These are phyloP conservation scores for Barypeithes pellucidus DNA, from an alignment of 2,888 invertebrate species.

Conservation along the genomic window DNA sequence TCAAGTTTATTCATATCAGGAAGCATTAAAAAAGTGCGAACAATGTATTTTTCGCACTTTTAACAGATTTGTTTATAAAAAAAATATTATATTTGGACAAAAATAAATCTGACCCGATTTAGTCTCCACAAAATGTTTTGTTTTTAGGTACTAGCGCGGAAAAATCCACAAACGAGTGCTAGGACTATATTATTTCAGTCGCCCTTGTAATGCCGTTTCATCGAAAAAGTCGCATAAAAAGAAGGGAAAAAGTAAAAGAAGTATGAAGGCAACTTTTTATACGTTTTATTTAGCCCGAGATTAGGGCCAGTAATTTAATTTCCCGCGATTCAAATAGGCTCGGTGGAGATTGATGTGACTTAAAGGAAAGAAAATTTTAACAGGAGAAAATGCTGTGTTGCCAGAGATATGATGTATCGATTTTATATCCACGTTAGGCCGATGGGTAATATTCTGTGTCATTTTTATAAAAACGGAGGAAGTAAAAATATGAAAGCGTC, in stretches of 20 bases:
- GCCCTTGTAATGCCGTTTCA: slow-evolving; percentile 51
- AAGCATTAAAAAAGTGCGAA: no score
- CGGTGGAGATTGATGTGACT: slow-evolving; percentile 35
- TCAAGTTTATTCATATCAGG: no score
- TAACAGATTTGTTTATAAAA: no score
- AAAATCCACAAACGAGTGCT: no score
- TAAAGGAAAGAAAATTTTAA: slow-evolving; percentile 33
- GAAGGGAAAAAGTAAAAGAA: slow-evolving; percentile 34
- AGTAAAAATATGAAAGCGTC: no score
- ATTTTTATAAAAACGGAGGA: no score
- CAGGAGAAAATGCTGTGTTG: slow-evolving; percentile 19
- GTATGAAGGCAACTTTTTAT: slow-evolving; percentile 43
- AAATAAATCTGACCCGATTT: no score
- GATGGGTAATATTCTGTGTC: not conserved
- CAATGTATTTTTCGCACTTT: no score
- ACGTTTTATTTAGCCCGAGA: slow-evolving; percentile 40
- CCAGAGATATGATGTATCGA: slow-evolving; percentile 17
- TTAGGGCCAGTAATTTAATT: slow-evolving; percentile 47
- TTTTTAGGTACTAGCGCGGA: no score
- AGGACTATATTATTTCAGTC: not conserved
- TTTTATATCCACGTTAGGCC: not conserved
- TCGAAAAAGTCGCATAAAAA: slow-evolving; percentile 47
- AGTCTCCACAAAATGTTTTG: no score
- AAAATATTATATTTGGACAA: no score
- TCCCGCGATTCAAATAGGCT: slow-evolving; percentile 42